phyloP scores from a whole-genome alignment of 1,140 invertebrate genomes.

The Diorhabda carinulata region DNA sequence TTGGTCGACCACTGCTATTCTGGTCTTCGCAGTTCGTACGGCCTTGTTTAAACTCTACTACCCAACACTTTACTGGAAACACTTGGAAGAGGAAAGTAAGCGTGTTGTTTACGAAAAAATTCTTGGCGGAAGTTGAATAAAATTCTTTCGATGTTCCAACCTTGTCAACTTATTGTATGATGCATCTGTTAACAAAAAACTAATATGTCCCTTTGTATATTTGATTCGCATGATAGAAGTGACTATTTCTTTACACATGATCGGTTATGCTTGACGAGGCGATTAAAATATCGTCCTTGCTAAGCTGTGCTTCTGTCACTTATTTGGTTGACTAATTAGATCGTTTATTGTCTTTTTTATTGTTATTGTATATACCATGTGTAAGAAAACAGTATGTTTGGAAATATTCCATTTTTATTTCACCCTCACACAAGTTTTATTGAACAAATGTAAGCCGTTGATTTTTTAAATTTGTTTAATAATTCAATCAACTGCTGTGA shows the following conservation, averaged over 20 bases:
- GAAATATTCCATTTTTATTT: background rate
- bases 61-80: background rate
- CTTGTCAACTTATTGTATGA: background rate
- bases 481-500: too few relatives aligned
- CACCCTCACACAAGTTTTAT: background rate
- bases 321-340: background rate
- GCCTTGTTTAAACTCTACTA: too few relatives aligned
- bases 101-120: background rate
- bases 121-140: background rate
- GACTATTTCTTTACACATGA: background rate
- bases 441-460: background rate
- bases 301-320: background rate
- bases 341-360: background rate
- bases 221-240: background rate
- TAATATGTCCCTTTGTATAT: background rate
- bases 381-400: background rate
- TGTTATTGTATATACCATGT: background rate
- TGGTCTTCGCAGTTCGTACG: too few relatives aligned
- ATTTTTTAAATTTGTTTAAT: conserved; percentile 40
- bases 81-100: background rate
- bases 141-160: background rate
- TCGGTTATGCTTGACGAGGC: conserved; percentile 5
- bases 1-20: too few relatives aligned
- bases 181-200: background rate
- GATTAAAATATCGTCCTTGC: background rate